Conservation (phyloP, 2,797 vertebrate species). For the Coregonus ussuriensis region DNA sequence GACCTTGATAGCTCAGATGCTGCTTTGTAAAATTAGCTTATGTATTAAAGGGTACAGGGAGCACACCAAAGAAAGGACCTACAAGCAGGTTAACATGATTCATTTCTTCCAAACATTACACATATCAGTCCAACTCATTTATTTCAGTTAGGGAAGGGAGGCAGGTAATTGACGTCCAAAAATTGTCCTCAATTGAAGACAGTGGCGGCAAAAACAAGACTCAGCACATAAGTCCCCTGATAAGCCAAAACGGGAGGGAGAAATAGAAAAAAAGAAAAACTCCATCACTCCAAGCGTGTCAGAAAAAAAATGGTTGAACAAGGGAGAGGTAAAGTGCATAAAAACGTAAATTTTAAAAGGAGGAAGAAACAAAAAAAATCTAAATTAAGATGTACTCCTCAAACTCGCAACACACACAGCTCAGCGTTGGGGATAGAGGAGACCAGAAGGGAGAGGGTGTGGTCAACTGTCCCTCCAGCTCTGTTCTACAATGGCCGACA, state of each 20-base stretch:
- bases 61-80: slow-evolving; percentile 24
- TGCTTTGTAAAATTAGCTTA: slow-evolving; percentile 35
- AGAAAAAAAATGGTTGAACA: slow-evolving; percentile 45
- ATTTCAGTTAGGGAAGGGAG: slow-evolving; percentile 42
- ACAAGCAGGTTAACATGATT: slow-evolving; percentile 27
- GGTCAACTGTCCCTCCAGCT: slow-evolving; percentile 99
- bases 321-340: slow-evolving; percentile 80
- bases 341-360: slow-evolving; percentile 74
- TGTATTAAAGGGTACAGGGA: slow-evolving; percentile 25
- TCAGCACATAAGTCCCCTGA: slow-evolving; percentile 56
- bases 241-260: slow-evolving; percentile 42
- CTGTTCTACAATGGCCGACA: slow-evolving; percentile 98
- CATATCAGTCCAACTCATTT: slow-evolving; percentile 47
- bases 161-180: slow-evolving; percentile 40
- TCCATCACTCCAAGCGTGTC: slow-evolving; percentile 9
- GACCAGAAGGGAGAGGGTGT: slow-evolving; percentile 33
- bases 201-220: slow-evolving; percentile 52
- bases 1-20: slow-evolving; percentile 36
- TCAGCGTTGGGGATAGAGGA: slow-evolving; percentile 46
- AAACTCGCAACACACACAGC: slow-evolving; percentile 61
- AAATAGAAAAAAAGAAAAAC: slow-evolving; percentile 22
- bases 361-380: slow-evolving; percentile 17
- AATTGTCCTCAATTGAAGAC: slow-evolving; percentile 56
- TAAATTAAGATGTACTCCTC: slow-evolving; percentile 61
- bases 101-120: slow-evolving; percentile 42